A percentile compares a stretch with the other conserved stretches of the same genome.
phyloP scores from a whole-genome alignment of 1,140 invertebrate species.

The Aphaenogaster floridana region DNA sequence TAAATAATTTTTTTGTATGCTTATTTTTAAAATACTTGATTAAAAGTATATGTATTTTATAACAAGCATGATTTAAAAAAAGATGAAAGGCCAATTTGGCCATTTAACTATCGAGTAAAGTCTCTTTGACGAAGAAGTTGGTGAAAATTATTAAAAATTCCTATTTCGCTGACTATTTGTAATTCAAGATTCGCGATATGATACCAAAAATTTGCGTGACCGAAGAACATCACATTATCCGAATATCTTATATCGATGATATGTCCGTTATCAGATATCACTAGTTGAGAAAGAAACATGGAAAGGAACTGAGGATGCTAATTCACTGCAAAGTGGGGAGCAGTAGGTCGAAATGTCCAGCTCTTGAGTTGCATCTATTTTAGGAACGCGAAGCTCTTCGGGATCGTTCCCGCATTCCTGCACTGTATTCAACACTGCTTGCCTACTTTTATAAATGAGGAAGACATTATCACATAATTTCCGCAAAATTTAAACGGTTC shows the following conservation, averaged over 20 bases:
- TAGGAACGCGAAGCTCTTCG: conserved; percentile 78
- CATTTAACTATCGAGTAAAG: background rate
- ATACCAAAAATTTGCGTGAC: background rate
- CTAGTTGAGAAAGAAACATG: conserved; percentile 56
- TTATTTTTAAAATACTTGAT: background rate
- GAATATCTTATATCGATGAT: background rate
- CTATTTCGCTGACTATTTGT: background rate
- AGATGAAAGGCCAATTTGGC: background rate
- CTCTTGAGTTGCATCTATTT: conserved; percentile 84
- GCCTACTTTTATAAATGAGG: conserved; percentile 48
- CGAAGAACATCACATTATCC: background rate
- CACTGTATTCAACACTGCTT: conserved; percentile 65
- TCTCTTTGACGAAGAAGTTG: background rate
- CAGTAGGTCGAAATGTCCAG: conserved; percentile 85
- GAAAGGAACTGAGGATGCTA: conserved; percentile 47
- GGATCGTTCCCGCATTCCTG: conserved; percentile 80
- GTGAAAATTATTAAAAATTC: background rate
- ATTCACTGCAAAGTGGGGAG: conserved; percentile 71
- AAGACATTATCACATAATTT: conserved; percentile 8
- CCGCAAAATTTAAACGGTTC: background rate
- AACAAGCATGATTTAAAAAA: conserved; percentile 6
- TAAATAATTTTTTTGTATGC: background rate
- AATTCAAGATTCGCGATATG: background rate
- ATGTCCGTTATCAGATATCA: conserved; percentile 24
- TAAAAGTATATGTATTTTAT: background rate